Evolutionary conservation across 23 tunicate genomes (phyloP).

Genomic region (Styela clava): DNA sequence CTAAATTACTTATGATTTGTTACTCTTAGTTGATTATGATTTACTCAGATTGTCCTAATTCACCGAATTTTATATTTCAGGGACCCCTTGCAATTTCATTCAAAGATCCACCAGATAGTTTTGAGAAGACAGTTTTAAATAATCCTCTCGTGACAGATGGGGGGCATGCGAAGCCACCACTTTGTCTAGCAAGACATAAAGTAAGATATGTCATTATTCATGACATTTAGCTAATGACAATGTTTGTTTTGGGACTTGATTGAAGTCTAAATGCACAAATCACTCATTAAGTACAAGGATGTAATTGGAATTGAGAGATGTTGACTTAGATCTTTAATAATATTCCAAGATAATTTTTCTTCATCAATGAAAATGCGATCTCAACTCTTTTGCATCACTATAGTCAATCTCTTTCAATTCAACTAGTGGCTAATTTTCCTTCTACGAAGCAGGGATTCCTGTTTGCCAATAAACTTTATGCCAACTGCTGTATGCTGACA

Average conservation of each 20-base stretch:
- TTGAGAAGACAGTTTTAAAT: slow-evolving; percentile 38
- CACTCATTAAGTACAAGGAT: not conserved
- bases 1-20: not conserved
- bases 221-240: not conserved
- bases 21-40: not conserved
- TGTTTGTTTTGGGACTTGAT: not conserved
- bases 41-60: no score
- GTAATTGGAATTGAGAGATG: no score
- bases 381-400: no score
- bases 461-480: no score
- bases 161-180: slow-evolving; percentile 70
- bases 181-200: slow-evolving; percentile 61
- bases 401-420: no score
- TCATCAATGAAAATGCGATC: no score
- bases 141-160: slow-evolving; percentile 56
- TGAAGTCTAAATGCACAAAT: not conserved
- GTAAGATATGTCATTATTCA: slow-evolving; percentile 18
- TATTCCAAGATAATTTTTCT: no score
- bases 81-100: slow-evolving; percentile 57
- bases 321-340: no score
- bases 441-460: no score
- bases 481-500: no score
- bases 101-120: slow-evolving; percentile 36
- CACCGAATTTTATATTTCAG: slow-evolving; percentile 37
- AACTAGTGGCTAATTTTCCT: no score